phyloP scores from a whole-genome alignment of 2,797 vertebrate species.

The Pogonophryne albipinna region DNA sequence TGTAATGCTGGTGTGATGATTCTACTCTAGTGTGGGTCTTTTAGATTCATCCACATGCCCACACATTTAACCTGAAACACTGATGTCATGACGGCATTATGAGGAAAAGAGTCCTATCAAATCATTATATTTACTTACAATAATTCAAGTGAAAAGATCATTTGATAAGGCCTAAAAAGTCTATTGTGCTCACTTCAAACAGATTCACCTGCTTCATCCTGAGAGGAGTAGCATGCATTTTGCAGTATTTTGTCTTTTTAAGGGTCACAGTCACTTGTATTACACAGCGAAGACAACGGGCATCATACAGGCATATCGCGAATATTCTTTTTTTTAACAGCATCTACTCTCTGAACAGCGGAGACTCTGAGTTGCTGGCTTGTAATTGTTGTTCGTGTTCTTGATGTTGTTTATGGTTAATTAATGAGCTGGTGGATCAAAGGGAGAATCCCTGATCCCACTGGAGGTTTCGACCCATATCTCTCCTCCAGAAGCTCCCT shows the following conservation, averaged over 20 bases:
- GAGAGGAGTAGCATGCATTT: slow-evolving; percentile 49
- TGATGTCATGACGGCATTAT: slow-evolving; percentile 2
- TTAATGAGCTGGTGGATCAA: slow-evolving; percentile 81
- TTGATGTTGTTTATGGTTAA: slow-evolving; percentile 77
- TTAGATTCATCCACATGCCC: slow-evolving; percentile 30
- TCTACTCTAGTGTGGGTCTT: background rate
- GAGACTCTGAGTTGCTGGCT: slow-evolving; percentile 52
- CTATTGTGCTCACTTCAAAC: slow-evolving; percentile 50
- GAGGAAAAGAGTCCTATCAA: background rate
- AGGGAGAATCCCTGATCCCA: slow-evolving; percentile 70
- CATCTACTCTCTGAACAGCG: slow-evolving; percentile 15
- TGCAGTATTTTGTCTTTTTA: slow-evolving; percentile 45
- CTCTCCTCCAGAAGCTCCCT: slow-evolving; percentile 41
- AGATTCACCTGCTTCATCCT: slow-evolving; percentile 45
- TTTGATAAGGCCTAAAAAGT: slow-evolving; percentile 9
- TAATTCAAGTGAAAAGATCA: slow-evolving; percentile 3
- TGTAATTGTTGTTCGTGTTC: slow-evolving; percentile 79
- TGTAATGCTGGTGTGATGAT: slow-evolving; percentile 22
- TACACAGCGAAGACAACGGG: slow-evolving; percentile 50
- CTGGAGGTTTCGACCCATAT: slow-evolving; percentile 75
- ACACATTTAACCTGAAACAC: slow-evolving; percentile 11
- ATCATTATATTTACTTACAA: background rate
- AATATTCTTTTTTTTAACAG: slow-evolving; percentile 40
- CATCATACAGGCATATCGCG: slow-evolving; percentile 11
- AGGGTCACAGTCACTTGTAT: slow-evolving; percentile 39